phyloP scores from a whole-genome alignment of 1,140 invertebrate species.

The Drosophila malerkotliana region DNA sequence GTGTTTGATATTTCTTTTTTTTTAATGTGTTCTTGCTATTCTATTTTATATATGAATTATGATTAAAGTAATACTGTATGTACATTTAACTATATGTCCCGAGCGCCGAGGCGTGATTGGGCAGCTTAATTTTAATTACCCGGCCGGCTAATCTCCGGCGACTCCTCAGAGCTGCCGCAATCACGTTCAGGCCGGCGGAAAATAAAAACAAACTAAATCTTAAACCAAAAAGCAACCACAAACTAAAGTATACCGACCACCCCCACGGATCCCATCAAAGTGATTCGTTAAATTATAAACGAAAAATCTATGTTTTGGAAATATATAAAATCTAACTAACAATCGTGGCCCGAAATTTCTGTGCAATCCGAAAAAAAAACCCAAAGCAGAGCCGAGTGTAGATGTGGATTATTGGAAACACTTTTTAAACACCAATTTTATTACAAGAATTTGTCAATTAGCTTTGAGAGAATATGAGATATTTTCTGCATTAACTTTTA shows the following conservation, averaged over 20 bases:
- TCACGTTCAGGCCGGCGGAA: conserved; percentile 22
- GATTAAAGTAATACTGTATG: conserved; percentile 66
- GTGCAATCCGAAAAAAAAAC: conserved; percentile 1
- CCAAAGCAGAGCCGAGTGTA: no score
- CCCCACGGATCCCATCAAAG: conserved; percentile 18
- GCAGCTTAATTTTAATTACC: conserved; percentile 53
- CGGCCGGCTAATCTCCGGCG: conserved; percentile 8
- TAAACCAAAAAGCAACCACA: conserved; percentile 20
- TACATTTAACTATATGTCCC: conserved; percentile 45
- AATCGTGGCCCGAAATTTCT: conserved; percentile 13
- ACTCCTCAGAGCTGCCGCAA: conserved; percentile 65
- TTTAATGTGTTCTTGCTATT: conserved; percentile 74
- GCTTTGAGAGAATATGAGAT: not conserved
- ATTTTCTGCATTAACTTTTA: not conserved
- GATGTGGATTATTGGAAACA: not conserved
- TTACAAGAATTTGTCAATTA: not conserved
- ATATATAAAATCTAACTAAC: conserved; percentile 48
- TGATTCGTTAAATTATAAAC: conserved; percentile 49
- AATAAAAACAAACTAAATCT: conserved; percentile 42
- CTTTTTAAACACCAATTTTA: not conserved
- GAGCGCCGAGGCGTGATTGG: conserved; percentile 23
- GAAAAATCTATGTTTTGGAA: conserved; percentile 55
- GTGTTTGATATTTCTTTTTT: conserved; percentile 57
- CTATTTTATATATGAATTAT: conserved; percentile 63
- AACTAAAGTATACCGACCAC: conserved; percentile 12